phyloP scores from a whole-genome alignment of 2,888 invertebrate species.

The Dynastes tityus region DNA sequence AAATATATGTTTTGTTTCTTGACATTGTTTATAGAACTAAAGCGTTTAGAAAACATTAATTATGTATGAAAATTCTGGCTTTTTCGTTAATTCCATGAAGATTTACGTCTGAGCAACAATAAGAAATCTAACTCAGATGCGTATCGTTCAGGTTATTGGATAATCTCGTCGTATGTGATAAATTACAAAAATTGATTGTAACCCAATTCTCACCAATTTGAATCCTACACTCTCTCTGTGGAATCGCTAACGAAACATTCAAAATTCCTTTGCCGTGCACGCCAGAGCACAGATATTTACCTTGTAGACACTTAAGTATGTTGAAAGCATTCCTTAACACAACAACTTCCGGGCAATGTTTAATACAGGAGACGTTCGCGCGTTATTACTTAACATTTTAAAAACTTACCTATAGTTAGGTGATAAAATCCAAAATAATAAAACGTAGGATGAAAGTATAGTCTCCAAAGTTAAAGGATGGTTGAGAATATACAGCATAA shows the following conservation, averaged over 20 bases:
- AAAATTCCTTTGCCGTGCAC: constrained; percentile 16
- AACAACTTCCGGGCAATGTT: constrained; percentile 15
- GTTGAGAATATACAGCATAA: not conserved
- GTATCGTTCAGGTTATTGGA: too few species aligned
- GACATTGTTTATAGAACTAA: too few species aligned
- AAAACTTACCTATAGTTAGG: constrained; percentile 20
- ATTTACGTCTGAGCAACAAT: too few species aligned
- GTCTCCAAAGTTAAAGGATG: constrained; percentile 6
- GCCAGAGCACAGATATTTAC: constrained; percentile 35
- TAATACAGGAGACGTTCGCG: not conserved
- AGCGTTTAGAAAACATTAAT: too few species aligned
- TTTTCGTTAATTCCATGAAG: too few species aligned
- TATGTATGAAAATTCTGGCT: too few species aligned
- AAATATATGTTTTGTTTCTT: too few species aligned
- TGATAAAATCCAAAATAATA: constrained; percentile 31
- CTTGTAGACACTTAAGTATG: constrained; percentile 34
- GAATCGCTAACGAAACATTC: constrained; percentile 16
- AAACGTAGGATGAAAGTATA: not conserved
- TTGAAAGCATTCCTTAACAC: constrained; percentile 34
- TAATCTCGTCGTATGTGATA: not conserved
- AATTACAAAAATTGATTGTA: not conserved
- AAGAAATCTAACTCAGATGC: too few species aligned
- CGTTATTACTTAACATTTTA: constrained; percentile 7
- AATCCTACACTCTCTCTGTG: not conserved
- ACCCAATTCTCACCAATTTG: constrained; percentile 2